Percentiles rank a stretch among this genome's conserved stretches.
Evolutionary conservation across 2,797 vertebrate species (phyloP).

Genomic region (Vespertilio murinus): DNA sequence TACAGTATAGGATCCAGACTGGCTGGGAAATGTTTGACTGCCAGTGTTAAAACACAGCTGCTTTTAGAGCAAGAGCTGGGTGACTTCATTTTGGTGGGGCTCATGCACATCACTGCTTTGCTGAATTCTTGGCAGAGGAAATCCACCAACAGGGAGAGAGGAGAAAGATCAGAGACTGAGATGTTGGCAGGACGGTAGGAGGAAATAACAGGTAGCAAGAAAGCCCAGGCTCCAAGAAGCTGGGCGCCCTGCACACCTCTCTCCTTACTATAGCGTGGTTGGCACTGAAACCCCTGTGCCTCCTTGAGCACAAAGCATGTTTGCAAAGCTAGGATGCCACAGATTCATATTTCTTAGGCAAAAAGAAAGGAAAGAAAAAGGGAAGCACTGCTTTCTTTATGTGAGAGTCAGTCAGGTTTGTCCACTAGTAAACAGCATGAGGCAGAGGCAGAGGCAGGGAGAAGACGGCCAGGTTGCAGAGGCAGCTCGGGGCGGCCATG

Average conservation of each 20-base stretch:
- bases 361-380: not conserved
- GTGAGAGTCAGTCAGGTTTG: not conserved
- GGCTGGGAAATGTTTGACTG: not conserved
- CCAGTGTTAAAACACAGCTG: not conserved
- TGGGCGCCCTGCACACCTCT: not conserved
- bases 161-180: constrained; percentile 9
- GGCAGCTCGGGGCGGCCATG: not conserved
- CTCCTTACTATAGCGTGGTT: rapidly evolving
- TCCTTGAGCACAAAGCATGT: not conserved
- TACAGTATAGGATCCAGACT: not conserved
- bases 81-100: not conserved
- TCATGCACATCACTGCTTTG: not conserved
- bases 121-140: not conserved
- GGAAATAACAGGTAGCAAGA: not conserved
- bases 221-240: not conserved
- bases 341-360: not conserved
- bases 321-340: not conserved
- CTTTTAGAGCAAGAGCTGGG: not conserved
- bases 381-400: not conserved
- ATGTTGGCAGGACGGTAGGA: not conserved
- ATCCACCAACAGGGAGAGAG: not conserved
- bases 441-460: not conserved
- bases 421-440: not conserved
- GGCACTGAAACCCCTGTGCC: not conserved
- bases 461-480: rapidly evolving